A percentile compares a stretch with the other conserved stretches of the same genome.
Conservation (phyloP, 1,140 invertebrate genomes). For the Papilio helenus region DNA sequence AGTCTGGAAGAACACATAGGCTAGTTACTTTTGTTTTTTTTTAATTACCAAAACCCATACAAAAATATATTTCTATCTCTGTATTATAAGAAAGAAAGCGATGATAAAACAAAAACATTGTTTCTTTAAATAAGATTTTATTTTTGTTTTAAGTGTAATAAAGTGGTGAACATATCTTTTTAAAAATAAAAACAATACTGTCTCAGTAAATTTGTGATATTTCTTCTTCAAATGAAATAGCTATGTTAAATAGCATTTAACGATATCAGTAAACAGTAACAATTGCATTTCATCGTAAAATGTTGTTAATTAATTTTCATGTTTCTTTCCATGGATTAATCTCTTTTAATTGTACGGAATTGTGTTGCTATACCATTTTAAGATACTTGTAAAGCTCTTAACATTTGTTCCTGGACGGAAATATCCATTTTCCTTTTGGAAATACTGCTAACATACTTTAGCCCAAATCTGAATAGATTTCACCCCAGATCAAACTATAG, state of each 20-base stretch:
- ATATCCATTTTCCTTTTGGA: neutral
- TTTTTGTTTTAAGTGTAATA: neutral
- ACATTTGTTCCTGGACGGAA: neutral
- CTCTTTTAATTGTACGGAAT: neutral
- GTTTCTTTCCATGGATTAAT: neutral
- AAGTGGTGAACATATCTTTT: neutral
- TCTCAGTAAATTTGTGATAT: neutral
- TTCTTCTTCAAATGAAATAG: neutral
- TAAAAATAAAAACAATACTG: no score
- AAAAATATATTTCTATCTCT: no score
- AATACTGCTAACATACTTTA: no score
- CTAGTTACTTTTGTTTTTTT: no score
- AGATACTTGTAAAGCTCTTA: neutral
- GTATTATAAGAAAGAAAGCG: no score
- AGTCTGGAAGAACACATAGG: no score
- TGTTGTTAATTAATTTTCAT: conserved; percentile 19
- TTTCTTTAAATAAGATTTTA: no score
- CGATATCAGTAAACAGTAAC: neutral
- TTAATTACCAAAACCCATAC: no score
- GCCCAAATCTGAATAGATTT: no score
- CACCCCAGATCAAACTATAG: no score
- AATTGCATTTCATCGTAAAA: conserved; percentile 3
- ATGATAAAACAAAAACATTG: no score
- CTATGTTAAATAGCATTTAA: neutral
- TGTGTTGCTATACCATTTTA: conserved; percentile 1